Evolutionary conservation across 2,113 vertebrate species (phyloP), one percentile per base, ranked within the genome.

Genomic region (Vulpes ferrilata): DNA sequence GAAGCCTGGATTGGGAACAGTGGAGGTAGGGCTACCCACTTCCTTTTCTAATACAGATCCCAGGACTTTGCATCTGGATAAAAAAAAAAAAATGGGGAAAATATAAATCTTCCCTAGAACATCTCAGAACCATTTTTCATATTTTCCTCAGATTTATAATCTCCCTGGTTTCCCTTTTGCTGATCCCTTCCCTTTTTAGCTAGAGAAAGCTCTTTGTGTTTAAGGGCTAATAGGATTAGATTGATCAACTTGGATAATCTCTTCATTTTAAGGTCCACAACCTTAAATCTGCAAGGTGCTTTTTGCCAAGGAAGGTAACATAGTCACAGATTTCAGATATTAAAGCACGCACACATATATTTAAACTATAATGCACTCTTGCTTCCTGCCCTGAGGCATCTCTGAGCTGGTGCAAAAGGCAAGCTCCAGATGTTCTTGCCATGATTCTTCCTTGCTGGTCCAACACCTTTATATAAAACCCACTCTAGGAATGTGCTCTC

Each of bases 1-100:
- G 57, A 73, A 35, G 1, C 9, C 5, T 62, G 9, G 2, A 19
- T 20, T 20, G 27, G 3, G 30, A 30, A 25, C 0, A 25, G 11
- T 9, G n/a, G 55, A 84, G 76, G 17, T 25, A 80, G 43, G 16
- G 3, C 53, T 73, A 12, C 1, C 22, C 7, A 8, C 15, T 83
- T 62, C 7, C 78, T 94, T 69, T 65, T 43, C 43, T 73, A 64
- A 25, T 32, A 43, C 19, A 85, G 22, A 51, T 64, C 3, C 11
- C 12, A 97, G 48, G 9, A n/a, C 3, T 53, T 67, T 60, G 16
- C 64, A 60, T 53, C 64, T 48, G 81, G 55, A 73, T 43, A 11
- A 19, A 76, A 15, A 81, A 3, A 25, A 15, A 81, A 3, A 27
- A 43, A 35, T 43, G 11, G 20, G 55, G 2, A 1, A 60, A 76